phyloP scores from a whole-genome alignment of 2,797 vertebrate genomes.

The Malacoraja senta region DNA sequence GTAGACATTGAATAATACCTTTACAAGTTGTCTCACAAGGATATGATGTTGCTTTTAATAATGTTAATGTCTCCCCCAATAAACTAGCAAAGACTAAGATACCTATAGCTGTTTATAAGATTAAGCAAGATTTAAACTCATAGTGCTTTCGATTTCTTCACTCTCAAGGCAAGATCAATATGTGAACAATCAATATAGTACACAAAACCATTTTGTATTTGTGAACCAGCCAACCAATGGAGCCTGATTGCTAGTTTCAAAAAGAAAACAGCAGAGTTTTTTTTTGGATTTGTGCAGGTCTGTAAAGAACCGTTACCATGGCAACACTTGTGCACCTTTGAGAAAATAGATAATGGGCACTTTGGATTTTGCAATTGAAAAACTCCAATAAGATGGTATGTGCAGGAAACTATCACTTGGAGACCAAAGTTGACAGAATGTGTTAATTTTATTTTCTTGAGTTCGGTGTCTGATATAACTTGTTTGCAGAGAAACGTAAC shows the following conservation, averaged over 20 bases:
- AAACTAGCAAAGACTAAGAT: background rate
- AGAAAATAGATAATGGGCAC: background rate
- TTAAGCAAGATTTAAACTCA: slow-evolving; percentile 17
- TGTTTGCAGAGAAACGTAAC: background rate
- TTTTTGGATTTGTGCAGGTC: background rate
- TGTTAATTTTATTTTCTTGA: too few relatives aligned
- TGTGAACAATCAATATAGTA: slow-evolving; percentile 13
- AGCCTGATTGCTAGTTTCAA: background rate
- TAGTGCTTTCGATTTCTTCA: background rate
- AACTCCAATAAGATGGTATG: background rate
- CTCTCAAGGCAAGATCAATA: slow-evolving; percentile 15
- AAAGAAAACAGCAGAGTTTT: background rate
- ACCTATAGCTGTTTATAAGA: background rate
- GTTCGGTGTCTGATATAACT: background rate
- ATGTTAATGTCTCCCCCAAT: background rate
- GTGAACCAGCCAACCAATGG: background rate
- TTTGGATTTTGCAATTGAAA: background rate
- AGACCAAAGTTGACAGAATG: background rate
- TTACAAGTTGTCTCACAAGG: background rate
- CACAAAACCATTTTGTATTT: slow-evolving; percentile 4
- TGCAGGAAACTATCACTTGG: background rate
- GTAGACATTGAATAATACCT: background rate
- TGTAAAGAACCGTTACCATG: background rate
- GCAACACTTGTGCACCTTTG: background rate
- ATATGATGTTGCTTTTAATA: slow-evolving; percentile 3